Conservation (phyloP, 2,113 vertebrate genomes). For the Hyla sarda region DNA sequence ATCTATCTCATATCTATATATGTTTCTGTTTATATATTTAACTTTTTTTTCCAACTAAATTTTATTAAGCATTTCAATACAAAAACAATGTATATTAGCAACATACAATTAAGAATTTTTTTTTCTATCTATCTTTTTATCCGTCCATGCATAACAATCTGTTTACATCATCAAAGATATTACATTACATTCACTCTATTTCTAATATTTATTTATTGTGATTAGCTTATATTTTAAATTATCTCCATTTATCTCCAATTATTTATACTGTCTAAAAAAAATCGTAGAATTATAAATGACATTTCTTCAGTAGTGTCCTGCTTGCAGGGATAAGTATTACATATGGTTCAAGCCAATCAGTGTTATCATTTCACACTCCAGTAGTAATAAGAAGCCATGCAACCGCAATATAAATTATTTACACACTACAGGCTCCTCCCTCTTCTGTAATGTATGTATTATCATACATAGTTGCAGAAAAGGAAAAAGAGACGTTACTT, state of each 20-base stretch:
- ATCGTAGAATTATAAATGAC: background rate
- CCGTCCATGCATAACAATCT: too few relatives aligned
- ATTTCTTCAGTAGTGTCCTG: too few relatives aligned
- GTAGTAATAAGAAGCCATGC: background rate
- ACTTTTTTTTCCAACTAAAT: too few relatives aligned
- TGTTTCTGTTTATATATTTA: too few relatives aligned
- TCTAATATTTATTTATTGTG: background rate
- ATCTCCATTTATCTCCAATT: background rate
- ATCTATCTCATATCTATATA: too few relatives aligned
- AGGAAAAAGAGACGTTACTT: background rate
- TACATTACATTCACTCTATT: background rate
- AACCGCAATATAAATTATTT: background rate
- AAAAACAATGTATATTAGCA: too few relatives aligned
- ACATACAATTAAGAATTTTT: too few relatives aligned
- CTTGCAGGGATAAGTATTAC: background rate
- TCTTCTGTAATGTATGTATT: background rate
- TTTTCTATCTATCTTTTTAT: too few relatives aligned
- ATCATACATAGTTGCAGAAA: background rate
- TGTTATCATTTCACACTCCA: background rate
- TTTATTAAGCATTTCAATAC: too few relatives aligned
- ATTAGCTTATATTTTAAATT: background rate
- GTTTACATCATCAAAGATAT: too few relatives aligned
- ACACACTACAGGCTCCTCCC: background rate
- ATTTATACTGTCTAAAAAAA: background rate
- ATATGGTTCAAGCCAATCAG: background rate